Conservation (phyloP, 2,797 vertebrate genomes). For the Steatocranus sp. region DNA sequence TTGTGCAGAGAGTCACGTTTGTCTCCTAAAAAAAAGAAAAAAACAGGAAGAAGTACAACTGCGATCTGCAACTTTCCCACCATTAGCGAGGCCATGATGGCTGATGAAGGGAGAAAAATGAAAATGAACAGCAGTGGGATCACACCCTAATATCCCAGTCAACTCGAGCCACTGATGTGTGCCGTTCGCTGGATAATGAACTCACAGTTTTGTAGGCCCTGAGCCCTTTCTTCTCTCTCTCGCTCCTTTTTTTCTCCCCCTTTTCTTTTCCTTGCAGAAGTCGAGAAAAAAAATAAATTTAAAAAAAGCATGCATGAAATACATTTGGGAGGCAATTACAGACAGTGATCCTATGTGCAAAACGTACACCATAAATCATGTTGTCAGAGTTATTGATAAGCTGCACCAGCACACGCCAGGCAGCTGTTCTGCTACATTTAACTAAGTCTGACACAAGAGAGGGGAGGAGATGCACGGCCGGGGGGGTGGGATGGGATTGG, state of each 20-base stretch:
- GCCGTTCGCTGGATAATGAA: constrained; percentile 36
- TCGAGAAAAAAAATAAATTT: not conserved
- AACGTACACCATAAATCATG: constrained; percentile 63
- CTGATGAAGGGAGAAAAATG: constrained; percentile 15
- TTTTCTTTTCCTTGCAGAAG: not conserved
- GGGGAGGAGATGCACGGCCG: not conserved
- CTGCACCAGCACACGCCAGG: constrained; percentile 45
- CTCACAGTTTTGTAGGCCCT: not conserved
- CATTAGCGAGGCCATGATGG: not conserved
- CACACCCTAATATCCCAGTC: constrained; percentile 21
- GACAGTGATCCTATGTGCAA: constrained; percentile 50
- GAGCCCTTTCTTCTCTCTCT: not conserved
- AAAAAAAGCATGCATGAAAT: constrained; percentile 9
- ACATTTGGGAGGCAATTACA: constrained; percentile 59
- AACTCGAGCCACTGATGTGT: constrained; percentile 28
- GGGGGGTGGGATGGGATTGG: not conserved
- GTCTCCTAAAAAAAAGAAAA: too few relatives aligned
- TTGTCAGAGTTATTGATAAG: constrained; percentile 71
- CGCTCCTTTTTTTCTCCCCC: not conserved
- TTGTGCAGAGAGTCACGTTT: not conserved
- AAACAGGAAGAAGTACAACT: not conserved
- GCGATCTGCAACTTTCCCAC: not conserved
- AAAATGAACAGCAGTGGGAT: constrained; percentile 16
- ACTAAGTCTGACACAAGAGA: constrained; percentile 46
- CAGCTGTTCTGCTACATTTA: constrained; percentile 70